Percentiles rank a stretch among this genome's conserved stretches.
Conservation (phyloP, 2,888 invertebrate species). For the Lymantria dispar region DNA sequence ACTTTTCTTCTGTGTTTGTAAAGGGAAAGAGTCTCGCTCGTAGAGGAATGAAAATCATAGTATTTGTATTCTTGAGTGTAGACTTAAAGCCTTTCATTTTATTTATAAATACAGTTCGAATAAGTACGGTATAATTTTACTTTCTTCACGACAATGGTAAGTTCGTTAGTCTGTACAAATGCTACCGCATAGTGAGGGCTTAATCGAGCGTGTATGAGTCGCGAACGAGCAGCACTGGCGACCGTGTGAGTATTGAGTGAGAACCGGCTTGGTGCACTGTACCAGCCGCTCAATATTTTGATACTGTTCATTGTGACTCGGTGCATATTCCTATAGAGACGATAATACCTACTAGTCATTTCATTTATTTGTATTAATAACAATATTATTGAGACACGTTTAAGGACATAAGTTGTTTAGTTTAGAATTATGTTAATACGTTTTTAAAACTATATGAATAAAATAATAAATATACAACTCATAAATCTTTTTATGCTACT, state of each 20-base stretch:
- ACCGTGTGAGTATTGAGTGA: slow-evolving; percentile 36
- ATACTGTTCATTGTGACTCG: slow-evolving; percentile 23
- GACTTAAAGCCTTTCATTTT: not conserved
- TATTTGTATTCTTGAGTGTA: too few relatives aligned
- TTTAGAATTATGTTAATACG: too few relatives aligned
- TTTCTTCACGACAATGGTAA: slow-evolving; percentile 18
- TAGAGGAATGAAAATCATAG: too few relatives aligned
- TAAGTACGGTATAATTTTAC: not conserved
- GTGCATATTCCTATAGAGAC: slow-evolving; percentile 16
- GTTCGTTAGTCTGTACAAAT: slow-evolving; percentile 19
- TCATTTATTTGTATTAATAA: too few relatives aligned
- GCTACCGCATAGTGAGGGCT: slow-evolving; percentile 29
- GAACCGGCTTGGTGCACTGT: slow-evolving; percentile 23
- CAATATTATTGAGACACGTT: too few relatives aligned
- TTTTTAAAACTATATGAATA: too few relatives aligned
- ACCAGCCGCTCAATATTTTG: slow-evolving; percentile 36
- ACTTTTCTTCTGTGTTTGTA: too few relatives aligned
- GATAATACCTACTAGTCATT: slow-evolving; percentile 2
- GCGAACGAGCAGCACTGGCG: slow-evolving; percentile 10
- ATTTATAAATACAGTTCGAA: not conserved
- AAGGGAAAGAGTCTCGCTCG: too few relatives aligned
- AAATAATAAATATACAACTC: too few relatives aligned
- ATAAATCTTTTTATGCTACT: too few relatives aligned
- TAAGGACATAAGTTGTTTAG: too few relatives aligned
- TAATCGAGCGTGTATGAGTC: slow-evolving; percentile 26